Conservation (phyloP, 2,113 vertebrate species). For the Anser brachyrhynchus region DNA sequence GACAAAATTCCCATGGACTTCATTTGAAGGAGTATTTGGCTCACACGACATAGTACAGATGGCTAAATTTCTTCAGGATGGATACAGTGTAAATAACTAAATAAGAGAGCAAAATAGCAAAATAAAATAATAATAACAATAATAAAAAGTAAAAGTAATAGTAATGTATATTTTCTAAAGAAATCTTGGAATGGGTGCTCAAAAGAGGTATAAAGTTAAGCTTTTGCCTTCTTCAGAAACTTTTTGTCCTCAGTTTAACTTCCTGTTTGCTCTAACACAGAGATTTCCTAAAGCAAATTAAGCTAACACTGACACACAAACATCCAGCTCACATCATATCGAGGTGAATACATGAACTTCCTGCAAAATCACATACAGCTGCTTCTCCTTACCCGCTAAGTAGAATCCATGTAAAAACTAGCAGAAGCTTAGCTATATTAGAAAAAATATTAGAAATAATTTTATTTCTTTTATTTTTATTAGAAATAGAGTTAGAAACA, state of each 20-base stretch:
- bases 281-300: not conserved
- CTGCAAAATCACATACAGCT: not conserved
- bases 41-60: not conserved
- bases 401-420: not conserved
- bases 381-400: not conserved
- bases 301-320: not conserved
- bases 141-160: not conserved
- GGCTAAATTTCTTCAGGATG: slow-evolving; percentile 12
- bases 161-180: not conserved
- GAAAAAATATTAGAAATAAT: too few relatives aligned
- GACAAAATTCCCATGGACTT: slow-evolving; percentile 8
- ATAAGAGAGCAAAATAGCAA: not conserved
- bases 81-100: not conserved
- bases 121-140: not conserved
- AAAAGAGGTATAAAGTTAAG: not conserved
- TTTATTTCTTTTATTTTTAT: too few relatives aligned
- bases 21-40: slow-evolving; percentile 9
- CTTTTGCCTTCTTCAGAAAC: not conserved
- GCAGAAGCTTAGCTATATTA: not conserved
- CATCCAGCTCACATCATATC: not conserved
- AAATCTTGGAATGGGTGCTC: not conserved
- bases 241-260: not conserved
- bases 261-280: not conserved
- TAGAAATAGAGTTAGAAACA: too few relatives aligned
- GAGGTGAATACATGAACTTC: rapidly evolving